A percentile compares a stretch with the other conserved stretches of the same genome.
phyloP scores from a whole-genome alignment of 2,888 invertebrate genomes.

The Parasteatoda lunata region DNA sequence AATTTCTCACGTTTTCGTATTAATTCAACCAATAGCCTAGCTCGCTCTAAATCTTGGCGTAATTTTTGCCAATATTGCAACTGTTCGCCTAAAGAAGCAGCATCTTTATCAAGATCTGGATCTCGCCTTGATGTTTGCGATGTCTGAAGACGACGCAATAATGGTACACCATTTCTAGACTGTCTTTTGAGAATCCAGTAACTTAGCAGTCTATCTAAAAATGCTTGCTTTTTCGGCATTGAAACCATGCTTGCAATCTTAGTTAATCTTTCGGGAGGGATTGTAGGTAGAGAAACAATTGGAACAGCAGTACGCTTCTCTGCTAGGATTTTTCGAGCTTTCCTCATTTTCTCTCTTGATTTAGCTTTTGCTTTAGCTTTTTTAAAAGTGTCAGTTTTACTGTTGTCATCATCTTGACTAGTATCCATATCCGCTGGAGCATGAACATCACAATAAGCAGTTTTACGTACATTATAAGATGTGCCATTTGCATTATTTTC shows the following conservation, averaged over 20 bases:
- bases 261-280: slow-evolving; percentile 87
- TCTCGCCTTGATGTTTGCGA: slow-evolving; percentile 72
- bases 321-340: slow-evolving; percentile 88
- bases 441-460: slow-evolving; percentile 96
- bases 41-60: slow-evolving; percentile 94
- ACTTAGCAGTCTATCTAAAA: slow-evolving; percentile 90
- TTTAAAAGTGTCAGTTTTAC: slow-evolving; percentile 70
- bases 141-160: slow-evolving; percentile 86
- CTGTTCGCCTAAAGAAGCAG: slow-evolving; percentile 81
- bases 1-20: slow-evolving; percentile 96
- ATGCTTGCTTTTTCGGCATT: slow-evolving; percentile 85
- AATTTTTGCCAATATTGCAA: slow-evolving; percentile 95
- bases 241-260: slow-evolving; percentile 87
- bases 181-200: slow-evolving; percentile 98
- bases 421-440: slow-evolving; percentile 80
- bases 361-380: slow-evolving; percentile 77
- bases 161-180: slow-evolving; percentile 94
- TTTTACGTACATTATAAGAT: slow-evolving; percentile 92
- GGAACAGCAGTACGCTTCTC: slow-evolving; percentile 93
- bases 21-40: slow-evolving; percentile 91
- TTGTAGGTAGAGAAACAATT: slow-evolving; percentile 93
- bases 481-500: slow-evolving; percentile 78
- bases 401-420: slow-evolving; percentile 72
- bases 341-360: slow-evolving; percentile 87
- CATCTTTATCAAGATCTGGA: slow-evolving; percentile 69